These are phyloP conservation scores for Antheraea pernyi DNA, from an alignment of 1,140 invertebrate genomes.

Conservation along the genomic window DNA sequence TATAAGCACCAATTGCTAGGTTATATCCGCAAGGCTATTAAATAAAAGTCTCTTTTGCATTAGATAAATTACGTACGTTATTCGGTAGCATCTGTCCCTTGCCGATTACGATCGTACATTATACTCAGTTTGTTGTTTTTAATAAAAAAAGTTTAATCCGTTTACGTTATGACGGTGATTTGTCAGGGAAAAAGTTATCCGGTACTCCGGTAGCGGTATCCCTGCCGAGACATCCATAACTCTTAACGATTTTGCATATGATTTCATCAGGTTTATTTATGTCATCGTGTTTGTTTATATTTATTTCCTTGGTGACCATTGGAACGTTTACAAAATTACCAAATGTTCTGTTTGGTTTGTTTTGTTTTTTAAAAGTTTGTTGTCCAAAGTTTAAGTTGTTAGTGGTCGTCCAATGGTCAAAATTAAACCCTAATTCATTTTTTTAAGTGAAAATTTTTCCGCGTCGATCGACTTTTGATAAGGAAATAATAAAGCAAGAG, in stretches of 20 bases:
- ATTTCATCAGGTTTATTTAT: constrained; percentile 71
- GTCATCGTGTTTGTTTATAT: constrained; percentile 58
- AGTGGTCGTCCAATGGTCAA: too few species aligned
- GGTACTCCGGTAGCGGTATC: constrained; percentile 44
- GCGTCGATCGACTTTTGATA: too few species aligned
- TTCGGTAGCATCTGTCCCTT: constrained; percentile 74
- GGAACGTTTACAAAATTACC: too few species aligned
- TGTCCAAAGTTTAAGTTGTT: too few species aligned
- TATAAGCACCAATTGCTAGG: constrained; percentile 64
- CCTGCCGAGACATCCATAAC: constrained; percentile 23
- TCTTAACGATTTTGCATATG: constrained; percentile 35
- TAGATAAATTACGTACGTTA: constrained; percentile 74
- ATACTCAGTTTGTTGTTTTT: constrained; percentile 77
- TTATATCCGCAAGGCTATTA: constrained; percentile 68
- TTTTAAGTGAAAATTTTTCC: too few species aligned
- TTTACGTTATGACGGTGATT: constrained; percentile 75
- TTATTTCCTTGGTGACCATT: not conserved
- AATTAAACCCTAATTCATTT: too few species aligned
- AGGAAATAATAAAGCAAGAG: too few species aligned
- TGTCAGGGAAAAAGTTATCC: constrained; percentile 76
- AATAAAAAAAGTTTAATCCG: constrained; percentile 77
- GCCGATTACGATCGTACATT: constrained; percentile 74
- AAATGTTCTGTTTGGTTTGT: too few species aligned
- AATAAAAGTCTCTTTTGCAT: constrained; percentile 76
- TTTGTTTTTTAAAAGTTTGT: too few species aligned